Evolutionary conservation across 1,140 invertebrate species (phyloP).

Genomic region (Ceratitis capitata): DNA sequence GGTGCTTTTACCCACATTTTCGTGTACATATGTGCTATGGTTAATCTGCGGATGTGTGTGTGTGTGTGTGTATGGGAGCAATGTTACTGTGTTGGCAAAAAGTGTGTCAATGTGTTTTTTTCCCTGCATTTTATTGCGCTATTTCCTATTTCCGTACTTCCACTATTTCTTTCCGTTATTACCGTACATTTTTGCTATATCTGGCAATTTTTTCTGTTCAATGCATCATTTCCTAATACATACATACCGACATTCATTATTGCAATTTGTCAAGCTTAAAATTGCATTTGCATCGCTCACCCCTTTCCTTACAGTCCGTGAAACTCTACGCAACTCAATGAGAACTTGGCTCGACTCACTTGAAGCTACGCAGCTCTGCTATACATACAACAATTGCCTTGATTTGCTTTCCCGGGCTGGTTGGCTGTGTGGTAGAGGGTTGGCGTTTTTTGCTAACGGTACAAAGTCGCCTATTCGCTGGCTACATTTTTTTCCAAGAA

Average conservation of each 20-base stretch:
- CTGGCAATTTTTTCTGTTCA: not conserved
- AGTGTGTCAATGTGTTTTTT: not conserved
- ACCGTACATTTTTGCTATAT: not conserved
- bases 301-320: not conserved
- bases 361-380: not conserved
- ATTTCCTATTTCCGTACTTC: not conserved
- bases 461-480: not conserved
- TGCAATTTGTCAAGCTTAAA: slow-evolving; percentile 64
- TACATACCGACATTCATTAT: slow-evolving; percentile 43
- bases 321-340: not conserved
- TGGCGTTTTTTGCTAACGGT: too few relatives aligned
- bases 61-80: not conserved
- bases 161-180: not conserved
- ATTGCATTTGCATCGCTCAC: slow-evolving; percentile 58
- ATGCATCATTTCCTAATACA: not conserved
- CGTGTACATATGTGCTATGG: not conserved
- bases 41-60: too few relatives aligned
- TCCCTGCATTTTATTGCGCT: slow-evolving; percentile 13
- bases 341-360: not conserved
- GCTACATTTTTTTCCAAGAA: too few relatives aligned
- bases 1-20: not conserved
- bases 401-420: not conserved
- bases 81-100: too few relatives aligned
- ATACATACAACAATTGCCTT: not conserved
- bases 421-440: not conserved